Evolutionary conservation across 1,140 invertebrate genomes (phyloP).

Genomic region (Danaus melanippus): DNA sequence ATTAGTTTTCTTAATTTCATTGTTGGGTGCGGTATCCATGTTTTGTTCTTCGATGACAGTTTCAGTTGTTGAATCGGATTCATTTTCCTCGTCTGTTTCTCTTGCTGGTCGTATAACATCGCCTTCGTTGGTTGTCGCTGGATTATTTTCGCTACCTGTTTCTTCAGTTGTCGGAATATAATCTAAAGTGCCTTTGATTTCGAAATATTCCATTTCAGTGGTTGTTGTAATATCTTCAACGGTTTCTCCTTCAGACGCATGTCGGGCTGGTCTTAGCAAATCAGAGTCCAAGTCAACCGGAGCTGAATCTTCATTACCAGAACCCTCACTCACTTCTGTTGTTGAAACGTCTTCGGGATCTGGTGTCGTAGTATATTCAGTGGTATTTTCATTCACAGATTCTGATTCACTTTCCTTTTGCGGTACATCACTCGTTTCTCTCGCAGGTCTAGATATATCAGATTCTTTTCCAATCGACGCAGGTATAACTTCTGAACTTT

Average conservation of each 20-base stretch:
- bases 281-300: too few species aligned
- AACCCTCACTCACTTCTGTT: background rate
- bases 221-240: background rate
- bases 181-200: background rate
- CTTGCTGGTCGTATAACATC: conserved; percentile 14
- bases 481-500: conserved; percentile 9
- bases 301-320: too few species aligned
- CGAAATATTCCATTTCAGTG: conserved; percentile 1
- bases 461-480: conserved; percentile 1
- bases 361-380: background rate
- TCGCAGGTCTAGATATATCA: background rate
- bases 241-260: background rate
- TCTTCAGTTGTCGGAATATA: conserved; percentile 5
- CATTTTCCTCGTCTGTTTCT: conserved; percentile 9
- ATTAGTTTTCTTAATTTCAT: conserved; percentile 18
- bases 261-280: too few species aligned
- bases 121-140: background rate
- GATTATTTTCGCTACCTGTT: background rate
- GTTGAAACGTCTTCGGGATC: conserved; percentile 1
- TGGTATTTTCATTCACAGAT: too few species aligned
- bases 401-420: too few species aligned
- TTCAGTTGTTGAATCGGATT: conserved; percentile 10
- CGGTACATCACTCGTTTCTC: background rate
- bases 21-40: conserved; percentile 9
- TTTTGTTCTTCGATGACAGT: background rate